Evolutionary conservation across 2,888 invertebrate genomes (phyloP).

Genomic region (Meliscaeva auricollis): DNA sequence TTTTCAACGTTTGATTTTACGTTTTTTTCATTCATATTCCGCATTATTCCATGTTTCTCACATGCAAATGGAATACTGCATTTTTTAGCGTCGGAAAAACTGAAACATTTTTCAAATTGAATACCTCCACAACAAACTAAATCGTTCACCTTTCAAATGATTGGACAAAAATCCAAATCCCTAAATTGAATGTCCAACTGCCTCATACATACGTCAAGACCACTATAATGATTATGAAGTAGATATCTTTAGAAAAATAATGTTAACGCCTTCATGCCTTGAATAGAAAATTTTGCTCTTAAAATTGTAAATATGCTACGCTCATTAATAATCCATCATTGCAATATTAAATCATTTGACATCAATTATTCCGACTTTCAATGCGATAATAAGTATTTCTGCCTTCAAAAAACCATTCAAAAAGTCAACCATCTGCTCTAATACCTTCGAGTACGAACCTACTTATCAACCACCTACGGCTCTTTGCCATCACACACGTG

Average conservation of each 20-base stretch:
- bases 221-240: too few relatives aligned
- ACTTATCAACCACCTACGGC: constrained; percentile 2
- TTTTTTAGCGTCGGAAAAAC: too few relatives aligned
- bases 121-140: too few relatives aligned
- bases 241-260: background rate
- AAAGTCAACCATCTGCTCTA: constrained; percentile 56
- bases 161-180: too few relatives aligned
- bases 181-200: too few relatives aligned
- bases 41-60: too few relatives aligned
- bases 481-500: constrained; percentile 44
- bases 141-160: too few relatives aligned
- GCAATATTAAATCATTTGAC: constrained; percentile 40
- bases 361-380: constrained; percentile 42
- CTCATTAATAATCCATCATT: constrained; percentile 54
- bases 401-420: constrained; percentile 9
- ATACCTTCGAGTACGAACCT: background rate
- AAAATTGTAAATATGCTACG: background rate
- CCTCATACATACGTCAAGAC: too few relatives aligned
- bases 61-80: too few relatives aligned
- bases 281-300: background rate
- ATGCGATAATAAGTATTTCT: constrained; percentile 37
- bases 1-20: too few relatives aligned
- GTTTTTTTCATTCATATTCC: too few relatives aligned
- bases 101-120: too few relatives aligned
- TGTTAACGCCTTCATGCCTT: background rate